Conservation (phyloP, 2,113 vertebrate species). For the Trogon surrucura region DNA sequence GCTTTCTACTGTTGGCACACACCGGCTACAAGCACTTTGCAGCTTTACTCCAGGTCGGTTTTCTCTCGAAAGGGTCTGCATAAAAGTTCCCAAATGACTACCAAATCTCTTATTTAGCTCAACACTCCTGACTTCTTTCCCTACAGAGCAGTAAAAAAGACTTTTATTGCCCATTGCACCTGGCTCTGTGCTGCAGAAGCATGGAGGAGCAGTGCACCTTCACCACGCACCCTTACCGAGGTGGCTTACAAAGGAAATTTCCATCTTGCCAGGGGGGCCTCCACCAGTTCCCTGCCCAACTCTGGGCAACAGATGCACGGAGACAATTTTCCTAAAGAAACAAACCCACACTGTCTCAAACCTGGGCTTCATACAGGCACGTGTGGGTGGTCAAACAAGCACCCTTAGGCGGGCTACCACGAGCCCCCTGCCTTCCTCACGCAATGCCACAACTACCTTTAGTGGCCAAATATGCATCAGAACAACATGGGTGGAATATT, state of each 20-base stretch:
- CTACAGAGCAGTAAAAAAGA: not conserved
- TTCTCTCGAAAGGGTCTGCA: not conserved
- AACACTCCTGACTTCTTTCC: not conserved
- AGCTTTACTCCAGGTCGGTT: not conserved
- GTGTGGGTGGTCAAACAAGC: not conserved
- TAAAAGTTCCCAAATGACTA: not conserved
- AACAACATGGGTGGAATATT: not conserved
- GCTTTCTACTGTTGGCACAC: not conserved
- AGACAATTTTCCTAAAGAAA: not conserved
- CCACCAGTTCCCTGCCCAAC: not conserved
- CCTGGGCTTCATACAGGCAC: not conserved
- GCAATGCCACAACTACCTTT: accelerated
- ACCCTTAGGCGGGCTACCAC: not conserved
- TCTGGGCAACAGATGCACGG: not conserved
- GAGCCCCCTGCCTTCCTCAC: not conserved
- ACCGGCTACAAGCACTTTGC: not conserved
- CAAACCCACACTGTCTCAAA: not conserved
- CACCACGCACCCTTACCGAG: accelerated
- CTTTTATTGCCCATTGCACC: not conserved
- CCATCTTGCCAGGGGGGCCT: not conserved
- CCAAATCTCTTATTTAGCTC: not conserved
- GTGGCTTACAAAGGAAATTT: not conserved
- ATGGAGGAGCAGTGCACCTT: too few relatives aligned
- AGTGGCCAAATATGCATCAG: not conserved
- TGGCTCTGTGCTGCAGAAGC: not conserved